Evolutionary conservation across 1,140 invertebrate species (phyloP), one percentile per base, ranked within the genome.

Genomic region (Megathymus violae): DNA sequence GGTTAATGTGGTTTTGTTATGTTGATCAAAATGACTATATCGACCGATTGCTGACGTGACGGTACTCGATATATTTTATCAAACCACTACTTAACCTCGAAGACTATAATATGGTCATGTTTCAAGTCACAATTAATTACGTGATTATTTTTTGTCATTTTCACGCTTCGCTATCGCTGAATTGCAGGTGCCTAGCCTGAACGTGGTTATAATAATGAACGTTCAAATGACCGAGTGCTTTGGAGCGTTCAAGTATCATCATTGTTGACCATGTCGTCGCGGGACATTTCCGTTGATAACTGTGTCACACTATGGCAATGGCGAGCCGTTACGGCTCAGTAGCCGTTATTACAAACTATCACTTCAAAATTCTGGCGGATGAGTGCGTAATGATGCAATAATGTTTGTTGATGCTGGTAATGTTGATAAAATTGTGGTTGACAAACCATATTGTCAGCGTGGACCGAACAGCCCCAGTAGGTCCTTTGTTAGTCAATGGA

Each of bases 221-320:
- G 13, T 54, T 41, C 11, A 3, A 54, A 38, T 44, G 27, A 9
- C 38, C 17, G 40, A 43, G 13, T 56, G 38, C 27, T 44, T 15
- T 15, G 27, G 15, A 44, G 11, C 13, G n/a, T 44, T 56, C 38
- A 40, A 56, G 19, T 44, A 44, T 56, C 27, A 31, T 31, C 9
- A 31, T n/a, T n/a, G n/a, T 31, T 14, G 14, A 25, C 14, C 22
- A 38, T 44, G 52, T 44, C 52, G 52, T 36, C 51, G 41, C 25
- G n/a, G 14, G 27, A 44, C 10, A 56, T 56, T 56, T 56, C 52
- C 52, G 40, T 16, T 56, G 52, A 10, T 41, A 56, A 31, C 17
- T 56, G 40, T 56, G 52, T 44, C 52, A 56, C 43, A 43, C 22
- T 47, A 3, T 31, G 9, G 27, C 9, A 31, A 31, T 9, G 7